Evolutionary conservation across 2,113 vertebrate species (phyloP).

Genomic region (Steatornis caripensis): DNA sequence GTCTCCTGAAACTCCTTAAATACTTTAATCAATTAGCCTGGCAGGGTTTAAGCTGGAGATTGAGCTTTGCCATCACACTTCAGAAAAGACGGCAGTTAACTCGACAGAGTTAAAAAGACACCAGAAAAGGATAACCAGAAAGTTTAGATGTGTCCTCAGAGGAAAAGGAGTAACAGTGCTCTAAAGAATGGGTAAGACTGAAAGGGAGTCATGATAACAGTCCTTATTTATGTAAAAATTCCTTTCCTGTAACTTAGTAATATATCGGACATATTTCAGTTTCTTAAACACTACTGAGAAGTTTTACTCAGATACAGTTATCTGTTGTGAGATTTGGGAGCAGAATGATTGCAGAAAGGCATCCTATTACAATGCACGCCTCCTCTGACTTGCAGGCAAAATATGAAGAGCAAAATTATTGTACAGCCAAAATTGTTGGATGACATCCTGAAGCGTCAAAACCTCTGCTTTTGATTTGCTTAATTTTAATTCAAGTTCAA

Average conservation of each 20-base stretch:
- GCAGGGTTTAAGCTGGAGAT: not conserved
- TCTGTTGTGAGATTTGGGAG: not conserved
- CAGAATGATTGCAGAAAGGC: not conserved
- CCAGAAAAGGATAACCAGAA: not conserved
- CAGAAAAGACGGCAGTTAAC: not conserved
- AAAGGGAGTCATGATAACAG: not conserved
- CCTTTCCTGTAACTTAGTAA: not conserved
- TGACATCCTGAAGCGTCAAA: not conserved
- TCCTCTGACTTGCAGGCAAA: not conserved
- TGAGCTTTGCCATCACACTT: not conserved
- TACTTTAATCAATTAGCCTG: not conserved
- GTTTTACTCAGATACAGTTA: not conserved
- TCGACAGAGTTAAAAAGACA: not conserved
- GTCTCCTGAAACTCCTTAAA: not conserved
- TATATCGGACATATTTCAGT: not conserved
- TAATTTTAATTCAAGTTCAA: not conserved
- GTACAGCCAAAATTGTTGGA: not conserved
- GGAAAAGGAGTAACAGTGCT: not conserved
- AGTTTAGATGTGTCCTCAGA: not conserved
- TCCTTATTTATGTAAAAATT: slow-evolving; percentile 1
- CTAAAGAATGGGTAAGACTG: not conserved
- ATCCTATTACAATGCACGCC: not conserved
- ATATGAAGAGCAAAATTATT: not conserved
- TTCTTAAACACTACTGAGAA: not conserved
- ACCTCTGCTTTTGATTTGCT: not conserved